Evolutionary conservation across 2,113 vertebrate genomes (phyloP).

Genomic region (Mystacornis crossleyi): DNA sequence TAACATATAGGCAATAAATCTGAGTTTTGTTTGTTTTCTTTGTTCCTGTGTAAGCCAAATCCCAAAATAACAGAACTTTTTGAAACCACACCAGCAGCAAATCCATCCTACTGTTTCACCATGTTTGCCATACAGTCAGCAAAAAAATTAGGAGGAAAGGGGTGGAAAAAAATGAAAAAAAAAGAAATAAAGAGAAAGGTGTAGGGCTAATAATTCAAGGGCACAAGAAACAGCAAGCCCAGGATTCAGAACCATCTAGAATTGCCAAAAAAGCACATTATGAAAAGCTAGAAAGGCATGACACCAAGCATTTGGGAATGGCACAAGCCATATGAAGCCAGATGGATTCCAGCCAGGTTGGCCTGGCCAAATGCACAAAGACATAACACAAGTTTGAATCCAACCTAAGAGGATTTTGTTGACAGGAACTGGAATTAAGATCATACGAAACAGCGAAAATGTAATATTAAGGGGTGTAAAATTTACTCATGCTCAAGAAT

Average conservation of each 20-base stretch:
- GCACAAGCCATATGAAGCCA: background rate
- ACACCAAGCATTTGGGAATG: background rate
- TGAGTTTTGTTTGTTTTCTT: background rate
- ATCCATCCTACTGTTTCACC: background rate
- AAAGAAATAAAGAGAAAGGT: background rate
- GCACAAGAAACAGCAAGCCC: background rate
- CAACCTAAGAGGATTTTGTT: background rate
- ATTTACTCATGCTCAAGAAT: background rate
- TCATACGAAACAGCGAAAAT: background rate
- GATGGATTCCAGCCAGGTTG: background rate
- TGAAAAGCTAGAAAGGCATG: background rate
- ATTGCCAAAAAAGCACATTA: background rate
- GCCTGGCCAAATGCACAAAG: background rate
- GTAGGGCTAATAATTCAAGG: background rate
- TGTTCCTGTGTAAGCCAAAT: background rate
- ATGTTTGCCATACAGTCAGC: background rate
- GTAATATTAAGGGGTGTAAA: background rate
- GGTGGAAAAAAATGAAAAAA: background rate
- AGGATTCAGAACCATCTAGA: background rate
- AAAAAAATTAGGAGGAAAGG: background rate
- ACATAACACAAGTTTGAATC: background rate
- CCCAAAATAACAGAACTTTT: background rate
- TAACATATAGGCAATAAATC: background rate
- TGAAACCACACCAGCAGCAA: background rate
- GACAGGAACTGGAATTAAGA: background rate